phyloP scores from a whole-genome alignment of 1,140 invertebrate genomes.

The Amphibalanus amphitrite region DNA sequence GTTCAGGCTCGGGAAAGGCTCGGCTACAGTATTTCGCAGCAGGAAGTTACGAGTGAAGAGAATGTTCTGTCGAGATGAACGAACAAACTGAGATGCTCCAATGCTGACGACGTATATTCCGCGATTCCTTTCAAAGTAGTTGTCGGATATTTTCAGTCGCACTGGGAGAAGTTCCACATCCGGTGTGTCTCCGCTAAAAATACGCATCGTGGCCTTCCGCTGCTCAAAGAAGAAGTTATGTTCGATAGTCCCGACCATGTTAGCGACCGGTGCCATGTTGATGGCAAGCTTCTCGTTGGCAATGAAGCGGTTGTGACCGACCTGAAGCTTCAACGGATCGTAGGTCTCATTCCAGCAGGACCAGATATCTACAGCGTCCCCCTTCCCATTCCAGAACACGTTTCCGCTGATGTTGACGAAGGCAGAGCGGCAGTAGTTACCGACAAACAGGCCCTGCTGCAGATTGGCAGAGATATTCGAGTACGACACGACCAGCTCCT shows the following conservation, averaged over 20 bases:
- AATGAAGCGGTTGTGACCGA: slow-evolving; percentile 69
- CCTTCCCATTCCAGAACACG: slow-evolving; percentile 53
- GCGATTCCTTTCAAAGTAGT: slow-evolving; percentile 69
- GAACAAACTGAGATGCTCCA: slow-evolving; percentile 26
- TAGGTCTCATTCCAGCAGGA: slow-evolving; percentile 45
- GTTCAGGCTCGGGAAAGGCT: slow-evolving; percentile 63
- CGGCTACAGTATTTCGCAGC: slow-evolving; percentile 63
- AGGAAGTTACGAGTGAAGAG: slow-evolving; percentile 80
- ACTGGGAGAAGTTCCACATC: background rate
- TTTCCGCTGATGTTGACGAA: slow-evolving; percentile 69
- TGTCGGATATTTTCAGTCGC: slow-evolving; percentile 55
- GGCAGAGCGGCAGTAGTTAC: slow-evolving; percentile 38
- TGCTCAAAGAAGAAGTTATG: slow-evolving; percentile 75
- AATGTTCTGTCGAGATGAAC: slow-evolving; percentile 50
- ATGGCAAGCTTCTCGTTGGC: slow-evolving; percentile 56
- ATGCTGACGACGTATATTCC: slow-evolving; percentile 75
- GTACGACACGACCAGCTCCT: slow-evolving; percentile 71
- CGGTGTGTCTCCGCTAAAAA: slow-evolving; percentile 56
- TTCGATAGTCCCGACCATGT: slow-evolving; percentile 57
- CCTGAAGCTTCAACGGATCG: slow-evolving; percentile 35
- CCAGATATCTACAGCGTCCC: slow-evolving; percentile 54
- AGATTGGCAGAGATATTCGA: slow-evolving; percentile 65
- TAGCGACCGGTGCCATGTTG: slow-evolving; percentile 64
- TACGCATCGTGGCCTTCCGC: slow-evolving; percentile 59
- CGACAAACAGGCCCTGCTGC: slow-evolving; percentile 60